phyloP scores from a whole-genome alignment of 1,140 invertebrate species.

The Bilobella aurantiaca region DNA sequence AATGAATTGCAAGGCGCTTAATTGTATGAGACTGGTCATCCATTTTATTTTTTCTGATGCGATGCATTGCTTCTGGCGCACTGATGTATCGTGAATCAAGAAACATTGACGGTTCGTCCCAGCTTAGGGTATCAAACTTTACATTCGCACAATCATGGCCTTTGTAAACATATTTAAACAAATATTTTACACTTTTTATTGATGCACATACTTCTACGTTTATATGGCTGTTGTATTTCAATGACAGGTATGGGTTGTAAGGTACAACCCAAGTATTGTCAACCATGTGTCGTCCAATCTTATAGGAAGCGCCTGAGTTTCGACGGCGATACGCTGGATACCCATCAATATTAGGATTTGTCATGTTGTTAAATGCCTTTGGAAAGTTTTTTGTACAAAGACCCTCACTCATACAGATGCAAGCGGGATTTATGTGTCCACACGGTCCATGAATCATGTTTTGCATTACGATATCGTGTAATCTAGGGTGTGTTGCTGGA shows the following conservation, averaged over 20 bases:
- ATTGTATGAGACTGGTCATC: slow-evolving; percentile 35
- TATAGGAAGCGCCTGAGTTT: background rate
- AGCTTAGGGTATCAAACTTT: slow-evolving; percentile 32
- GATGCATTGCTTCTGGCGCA: slow-evolving; percentile 36
- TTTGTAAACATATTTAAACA: slow-evolving; percentile 12
- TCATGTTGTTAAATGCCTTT: slow-evolving; percentile 11
- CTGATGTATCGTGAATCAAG: slow-evolving; percentile 32
- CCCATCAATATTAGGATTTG: slow-evolving; percentile 10
- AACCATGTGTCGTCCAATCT: slow-evolving; percentile 22
- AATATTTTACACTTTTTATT: slow-evolving; percentile 44
- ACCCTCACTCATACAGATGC: slow-evolving; percentile 35
- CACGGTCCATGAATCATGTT: slow-evolving; percentile 35
- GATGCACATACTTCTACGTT: slow-evolving; percentile 46
- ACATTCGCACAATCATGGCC: slow-evolving; percentile 12
- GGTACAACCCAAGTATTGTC: slow-evolving; percentile 47
- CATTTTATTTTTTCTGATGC: slow-evolving; percentile 31
- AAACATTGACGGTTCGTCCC: background rate
- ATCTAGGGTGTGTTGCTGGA: slow-evolving; percentile 23
- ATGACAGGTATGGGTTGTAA: slow-evolving; percentile 44
- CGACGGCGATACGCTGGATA: slow-evolving; percentile 15
- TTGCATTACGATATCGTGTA: slow-evolving; percentile 17
- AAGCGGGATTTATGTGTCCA: slow-evolving; percentile 24
- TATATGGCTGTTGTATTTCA: slow-evolving; percentile 44
- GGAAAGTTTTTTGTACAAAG: slow-evolving; percentile 22
- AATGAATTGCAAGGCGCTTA: slow-evolving; percentile 42